phyloP scores from a whole-genome alignment of 2,888 invertebrate species.

The Drosophila kuntzei region DNA sequence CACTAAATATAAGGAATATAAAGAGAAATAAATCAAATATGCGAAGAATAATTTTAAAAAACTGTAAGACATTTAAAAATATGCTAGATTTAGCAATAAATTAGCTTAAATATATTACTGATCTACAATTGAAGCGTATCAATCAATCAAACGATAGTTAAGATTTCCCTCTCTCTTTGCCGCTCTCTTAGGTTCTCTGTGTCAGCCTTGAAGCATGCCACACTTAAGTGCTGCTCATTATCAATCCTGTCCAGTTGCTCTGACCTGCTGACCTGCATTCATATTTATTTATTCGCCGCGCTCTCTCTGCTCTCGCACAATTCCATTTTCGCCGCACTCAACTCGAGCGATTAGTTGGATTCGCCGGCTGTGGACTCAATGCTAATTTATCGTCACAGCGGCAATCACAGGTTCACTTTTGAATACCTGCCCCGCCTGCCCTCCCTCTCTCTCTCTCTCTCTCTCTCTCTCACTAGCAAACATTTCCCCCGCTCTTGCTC shows the following conservation, averaged over 20 bases:
- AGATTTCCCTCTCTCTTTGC: background rate
- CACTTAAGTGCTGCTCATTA: conserved; percentile 28
- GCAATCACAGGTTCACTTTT: conserved; percentile 71
- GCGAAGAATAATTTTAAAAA: no score
- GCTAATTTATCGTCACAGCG: conserved; percentile 74
- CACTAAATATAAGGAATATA: background rate
- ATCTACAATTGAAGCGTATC: background rate
- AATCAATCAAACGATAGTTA: background rate
- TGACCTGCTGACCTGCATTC: conserved; percentile 62
- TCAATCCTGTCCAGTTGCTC: conserved; percentile 37
- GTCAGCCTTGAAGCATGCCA: conserved; percentile 56
- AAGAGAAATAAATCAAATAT: no score
- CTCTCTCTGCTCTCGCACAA: background rate
- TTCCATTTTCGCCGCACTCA: conserved; percentile 9
- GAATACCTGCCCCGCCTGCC: conserved; percentile 21
- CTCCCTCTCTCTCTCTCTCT: background rate
- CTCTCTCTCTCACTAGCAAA: background rate
- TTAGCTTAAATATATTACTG: background rate
- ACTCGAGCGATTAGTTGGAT: conserved; percentile 19
- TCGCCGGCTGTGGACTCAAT: conserved; percentile 52
- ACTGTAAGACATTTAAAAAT: no score
- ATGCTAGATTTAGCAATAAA: no score
- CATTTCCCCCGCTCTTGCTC: conserved; percentile 6
- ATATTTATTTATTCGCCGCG: conserved; percentile 21
- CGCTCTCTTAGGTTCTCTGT: background rate